A percentile compares a stretch with the other conserved stretches of the same genome.
These are phyloP conservation scores for Fissipunctia ypsillon DNA, from an alignment of 2,888 invertebrate genomes.

Conservation along the genomic window DNA sequence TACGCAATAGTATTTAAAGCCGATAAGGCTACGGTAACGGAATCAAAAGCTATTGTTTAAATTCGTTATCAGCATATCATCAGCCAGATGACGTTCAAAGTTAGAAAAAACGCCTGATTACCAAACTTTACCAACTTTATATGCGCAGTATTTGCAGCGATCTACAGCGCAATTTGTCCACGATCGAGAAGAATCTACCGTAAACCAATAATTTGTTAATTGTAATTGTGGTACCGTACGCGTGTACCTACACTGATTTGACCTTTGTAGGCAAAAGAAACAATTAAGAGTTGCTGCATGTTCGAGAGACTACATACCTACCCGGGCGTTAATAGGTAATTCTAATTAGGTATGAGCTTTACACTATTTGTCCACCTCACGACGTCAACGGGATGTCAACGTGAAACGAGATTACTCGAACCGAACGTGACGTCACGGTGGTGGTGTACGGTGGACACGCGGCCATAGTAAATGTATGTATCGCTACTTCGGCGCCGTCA, in stretches of 20 bases:
- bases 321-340: too few species aligned
- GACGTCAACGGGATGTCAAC: too few species aligned
- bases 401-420: too few species aligned
- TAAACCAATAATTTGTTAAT: background rate
- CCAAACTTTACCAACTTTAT: background rate
- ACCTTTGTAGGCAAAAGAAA: background rate
- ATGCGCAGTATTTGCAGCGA: background rate
- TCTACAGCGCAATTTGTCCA: background rate
- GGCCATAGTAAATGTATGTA: too few species aligned
- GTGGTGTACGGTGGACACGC: too few species aligned
- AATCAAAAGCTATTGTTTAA: constrained; percentile 16
- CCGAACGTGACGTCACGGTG: too few species aligned
- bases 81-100: constrained; percentile 8
- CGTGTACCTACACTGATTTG: background rate
- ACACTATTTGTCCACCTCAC: too few species aligned
- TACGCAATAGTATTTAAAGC: background rate
- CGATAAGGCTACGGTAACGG: background rate
- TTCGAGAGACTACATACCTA: too few species aligned
- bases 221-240: background rate
- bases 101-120: background rate
- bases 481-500: too few species aligned
- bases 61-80: constrained; percentile 5
- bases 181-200: background rate
- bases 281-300: background rate
- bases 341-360: too few species aligned